These are phyloP conservation scores for Pyrochroa serraticornis DNA, from an alignment of 2,888 invertebrate genomes.

Conservation along the genomic window DNA sequence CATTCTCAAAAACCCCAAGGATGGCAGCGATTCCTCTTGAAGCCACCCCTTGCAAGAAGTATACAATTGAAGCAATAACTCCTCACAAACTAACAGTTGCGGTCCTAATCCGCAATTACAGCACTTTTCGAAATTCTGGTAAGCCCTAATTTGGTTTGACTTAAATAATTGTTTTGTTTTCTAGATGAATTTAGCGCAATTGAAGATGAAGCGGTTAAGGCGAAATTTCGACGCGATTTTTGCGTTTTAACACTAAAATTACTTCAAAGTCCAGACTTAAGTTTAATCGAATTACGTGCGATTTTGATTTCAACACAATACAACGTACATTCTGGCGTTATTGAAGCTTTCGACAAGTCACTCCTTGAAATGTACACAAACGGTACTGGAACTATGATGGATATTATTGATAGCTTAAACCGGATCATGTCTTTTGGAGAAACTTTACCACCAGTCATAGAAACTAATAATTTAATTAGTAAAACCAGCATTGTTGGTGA, in stretches of 20 bases:
- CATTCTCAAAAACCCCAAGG: too few species aligned
- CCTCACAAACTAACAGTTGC: conserved; percentile 82
- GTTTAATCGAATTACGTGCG: conserved; percentile 69
- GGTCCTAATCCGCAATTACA: conserved; percentile 77
- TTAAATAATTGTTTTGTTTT: conserved; percentile 42
- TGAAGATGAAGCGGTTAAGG: conserved; percentile 61
- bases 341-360: conserved; percentile 65
- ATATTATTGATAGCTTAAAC: conserved; percentile 49
- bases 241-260: conserved; percentile 80
- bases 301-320: conserved; percentile 69
- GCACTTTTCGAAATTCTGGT: conserved; percentile 66
- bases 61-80: conserved; percentile 68
- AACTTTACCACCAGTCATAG: conserved; percentile 21
- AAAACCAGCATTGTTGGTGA: conserved; percentile 73
- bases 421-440: conserved; percentile 41
- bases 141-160: conserved; percentile 29
- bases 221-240: conserved; percentile 75
- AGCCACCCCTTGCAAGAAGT: conserved; percentile 40
- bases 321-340: conserved; percentile 63
- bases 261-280: conserved; percentile 82
- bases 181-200: conserved; percentile 59
- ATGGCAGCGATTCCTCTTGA: conserved; percentile 10
- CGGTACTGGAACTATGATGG: conserved; percentile 56
- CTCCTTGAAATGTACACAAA: conserved; percentile 65
- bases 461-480: conserved; percentile 55